These are phyloP conservation scores for Acromyrmex echinatior DNA, from an alignment of 1,140 invertebrate genomes.

Conservation along the genomic window DNA sequence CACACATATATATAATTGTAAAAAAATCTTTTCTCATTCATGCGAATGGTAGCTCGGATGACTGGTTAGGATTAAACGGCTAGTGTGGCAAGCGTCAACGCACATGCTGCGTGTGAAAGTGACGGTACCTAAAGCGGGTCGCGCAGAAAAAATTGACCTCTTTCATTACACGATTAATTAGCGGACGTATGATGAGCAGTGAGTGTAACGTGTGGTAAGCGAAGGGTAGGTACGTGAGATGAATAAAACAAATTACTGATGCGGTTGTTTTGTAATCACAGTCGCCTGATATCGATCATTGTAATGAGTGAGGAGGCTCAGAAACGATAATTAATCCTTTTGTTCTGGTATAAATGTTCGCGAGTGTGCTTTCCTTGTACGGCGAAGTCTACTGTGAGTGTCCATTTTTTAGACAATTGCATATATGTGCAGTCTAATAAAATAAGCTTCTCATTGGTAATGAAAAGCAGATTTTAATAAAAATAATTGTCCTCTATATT, in stretches of 20 bases:
- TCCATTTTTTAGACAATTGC: too few relatives aligned
- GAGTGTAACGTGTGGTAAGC: too few relatives aligned
- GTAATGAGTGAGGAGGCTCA: not conserved
- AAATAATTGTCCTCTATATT: too few relatives aligned
- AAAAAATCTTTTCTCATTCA: slow-evolving; percentile 11
- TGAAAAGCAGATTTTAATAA: too few relatives aligned
- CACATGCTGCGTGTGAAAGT: slow-evolving; percentile 12
- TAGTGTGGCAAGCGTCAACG: not conserved
- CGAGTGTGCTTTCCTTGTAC: too few relatives aligned
- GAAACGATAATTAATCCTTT: not conserved
- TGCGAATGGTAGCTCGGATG: not conserved
- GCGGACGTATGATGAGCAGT: not conserved
- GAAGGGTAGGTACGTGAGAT: not conserved
- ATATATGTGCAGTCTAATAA: too few relatives aligned
- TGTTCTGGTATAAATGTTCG: too few relatives aligned
- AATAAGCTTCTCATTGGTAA: too few relatives aligned
- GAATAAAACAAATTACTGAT: slow-evolving; percentile 7
- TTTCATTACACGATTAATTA: slow-evolving; percentile 29
- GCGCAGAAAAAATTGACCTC: not conserved
- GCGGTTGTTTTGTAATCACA: not conserved
- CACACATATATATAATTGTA: not conserved
- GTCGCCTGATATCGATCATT: not conserved
- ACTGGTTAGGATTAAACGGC: slow-evolving; percentile 7
- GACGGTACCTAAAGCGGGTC: not conserved
- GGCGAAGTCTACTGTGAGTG: too few relatives aligned